Evolutionary conservation across 2,888 invertebrate genomes (phyloP).

Genomic region (Ypsolopha scabrella): DNA sequence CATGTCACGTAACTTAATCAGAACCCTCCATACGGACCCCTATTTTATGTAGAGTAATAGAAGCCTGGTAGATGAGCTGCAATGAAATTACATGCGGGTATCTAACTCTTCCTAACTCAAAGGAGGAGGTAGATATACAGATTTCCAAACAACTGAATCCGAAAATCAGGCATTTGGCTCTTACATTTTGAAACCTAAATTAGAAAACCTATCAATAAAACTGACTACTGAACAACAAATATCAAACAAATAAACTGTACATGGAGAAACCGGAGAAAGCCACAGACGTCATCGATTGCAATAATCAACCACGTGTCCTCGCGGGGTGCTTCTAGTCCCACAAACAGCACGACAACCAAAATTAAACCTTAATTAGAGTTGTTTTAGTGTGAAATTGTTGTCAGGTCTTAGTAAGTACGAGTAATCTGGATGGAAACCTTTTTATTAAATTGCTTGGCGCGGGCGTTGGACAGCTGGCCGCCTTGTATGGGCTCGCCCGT

Average conservation of each 20-base stretch:
- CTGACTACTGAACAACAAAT: too few relatives aligned
- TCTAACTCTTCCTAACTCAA: too few relatives aligned
- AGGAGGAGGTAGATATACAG: too few relatives aligned
- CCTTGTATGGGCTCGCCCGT: constrained; percentile 60
- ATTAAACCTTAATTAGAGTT: neutral
- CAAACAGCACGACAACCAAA: neutral
- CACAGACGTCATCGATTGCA: constrained; percentile 24
- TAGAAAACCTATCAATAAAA: too few relatives aligned
- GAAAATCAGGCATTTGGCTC: too few relatives aligned
- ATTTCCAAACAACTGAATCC: too few relatives aligned
- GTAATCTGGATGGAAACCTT: constrained; percentile 58
- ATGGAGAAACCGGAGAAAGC: constrained; percentile 36
- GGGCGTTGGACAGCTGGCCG: constrained; percentile 40
- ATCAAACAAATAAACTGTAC: too few relatives aligned
- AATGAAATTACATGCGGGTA: neutral
- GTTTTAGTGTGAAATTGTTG: neutral
- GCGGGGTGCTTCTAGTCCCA: constrained; percentile 1
- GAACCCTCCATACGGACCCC: constrained; percentile 30
- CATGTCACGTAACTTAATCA: constrained; percentile 65
- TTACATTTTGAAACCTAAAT: too few relatives aligned
- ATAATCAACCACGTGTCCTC: constrained; percentile 7
- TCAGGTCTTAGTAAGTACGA: neutral
- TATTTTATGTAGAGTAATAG: neutral
- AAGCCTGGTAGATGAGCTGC: constrained; percentile 3
- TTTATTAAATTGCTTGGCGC: constrained; percentile 57